A percentile compares a stretch with the other conserved stretches of the same genome.
Conservation (phyloP, 2,797 vertebrate genomes). For the Sebastolobus alascanus region DNA sequence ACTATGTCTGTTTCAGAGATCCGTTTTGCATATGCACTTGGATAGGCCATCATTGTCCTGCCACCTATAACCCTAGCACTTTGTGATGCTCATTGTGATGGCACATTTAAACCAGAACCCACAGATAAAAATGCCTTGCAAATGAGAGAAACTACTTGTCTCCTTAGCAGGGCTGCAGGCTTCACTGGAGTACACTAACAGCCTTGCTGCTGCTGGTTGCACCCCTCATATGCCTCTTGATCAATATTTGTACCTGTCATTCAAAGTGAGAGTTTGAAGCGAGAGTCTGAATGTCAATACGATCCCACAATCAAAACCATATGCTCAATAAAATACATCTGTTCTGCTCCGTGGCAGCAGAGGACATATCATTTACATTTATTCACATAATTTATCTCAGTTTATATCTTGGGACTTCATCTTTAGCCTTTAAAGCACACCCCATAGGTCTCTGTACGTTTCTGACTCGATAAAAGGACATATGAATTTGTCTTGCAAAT, state of each 20-base stretch:
- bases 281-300: constrained; percentile 37
- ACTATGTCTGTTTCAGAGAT: neutral
- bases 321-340: constrained; percentile 45
- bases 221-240: constrained; percentile 17
- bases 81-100: neutral
- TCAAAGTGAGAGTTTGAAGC: constrained; percentile 39
- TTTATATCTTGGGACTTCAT: constrained; percentile 24
- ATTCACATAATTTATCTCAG: constrained; percentile 20
- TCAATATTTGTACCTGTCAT: constrained; percentile 48
- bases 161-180: constrained; percentile 21
- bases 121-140: neutral
- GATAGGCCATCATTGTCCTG: neutral
- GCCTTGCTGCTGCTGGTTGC: constrained; percentile 29
- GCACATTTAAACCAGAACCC: neutral
- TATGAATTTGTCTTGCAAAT: constrained; percentile 33
- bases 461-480: constrained; percentile 6
- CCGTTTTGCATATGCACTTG: neutral
- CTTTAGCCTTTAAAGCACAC: constrained; percentile 12
- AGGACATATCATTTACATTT: constrained; percentile 16
- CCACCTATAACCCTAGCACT: neutral
- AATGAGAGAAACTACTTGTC: constrained; percentile 2
- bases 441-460: neutral
- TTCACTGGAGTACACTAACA: constrained; percentile 14
- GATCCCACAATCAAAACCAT: constrained; percentile 48
- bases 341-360: constrained; percentile 15